Evolutionary conservation across 2,888 invertebrate genomes (phyloP).

Genomic region (Anorthoa munda): DNA sequence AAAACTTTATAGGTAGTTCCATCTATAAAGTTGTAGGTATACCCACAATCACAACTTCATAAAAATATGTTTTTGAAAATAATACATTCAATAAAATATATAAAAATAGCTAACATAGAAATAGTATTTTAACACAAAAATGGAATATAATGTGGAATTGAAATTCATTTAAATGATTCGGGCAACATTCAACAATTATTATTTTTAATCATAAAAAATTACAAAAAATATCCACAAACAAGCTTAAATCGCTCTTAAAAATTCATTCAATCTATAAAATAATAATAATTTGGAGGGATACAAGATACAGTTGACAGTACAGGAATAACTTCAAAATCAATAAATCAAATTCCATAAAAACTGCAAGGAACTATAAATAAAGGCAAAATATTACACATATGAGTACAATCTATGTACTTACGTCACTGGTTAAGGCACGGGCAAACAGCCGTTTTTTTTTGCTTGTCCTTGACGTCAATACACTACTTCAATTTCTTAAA

Average conservation of each 20-base stretch:
- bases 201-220: not conserved
- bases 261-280: not conserved
- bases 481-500: not conserved
- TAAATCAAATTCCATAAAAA: slow-evolving; percentile 18
- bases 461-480: not conserved
- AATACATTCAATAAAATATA: slow-evolving; percentile 36
- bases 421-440: slow-evolving; percentile 17
- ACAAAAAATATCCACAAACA: slow-evolving; percentile 4
- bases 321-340: slow-evolving; percentile 7
- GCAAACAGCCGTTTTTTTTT: slow-evolving; percentile 3
- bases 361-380: slow-evolving; percentile 40
- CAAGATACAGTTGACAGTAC: not conserved
- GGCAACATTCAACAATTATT: slow-evolving; percentile 14
- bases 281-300: slow-evolving; percentile 53
- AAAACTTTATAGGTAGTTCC: not conserved
- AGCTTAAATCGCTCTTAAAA: not conserved
- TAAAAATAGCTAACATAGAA: slow-evolving; percentile 23
- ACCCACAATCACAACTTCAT: slow-evolving; percentile 19
- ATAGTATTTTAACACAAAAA: slow-evolving; percentile 26
- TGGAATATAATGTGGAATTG: slow-evolving; percentile 10
- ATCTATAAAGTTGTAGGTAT: slow-evolving; percentile 10
- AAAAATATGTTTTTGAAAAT: slow-evolving; percentile 4
- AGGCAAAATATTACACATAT: slow-evolving; percentile 7
- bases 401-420: slow-evolving; percentile 14
- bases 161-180: slow-evolving; percentile 53